Evolutionary conservation across 2,797 vertebrate genomes (phyloP).

Genomic region (Vipera latastei): DNA sequence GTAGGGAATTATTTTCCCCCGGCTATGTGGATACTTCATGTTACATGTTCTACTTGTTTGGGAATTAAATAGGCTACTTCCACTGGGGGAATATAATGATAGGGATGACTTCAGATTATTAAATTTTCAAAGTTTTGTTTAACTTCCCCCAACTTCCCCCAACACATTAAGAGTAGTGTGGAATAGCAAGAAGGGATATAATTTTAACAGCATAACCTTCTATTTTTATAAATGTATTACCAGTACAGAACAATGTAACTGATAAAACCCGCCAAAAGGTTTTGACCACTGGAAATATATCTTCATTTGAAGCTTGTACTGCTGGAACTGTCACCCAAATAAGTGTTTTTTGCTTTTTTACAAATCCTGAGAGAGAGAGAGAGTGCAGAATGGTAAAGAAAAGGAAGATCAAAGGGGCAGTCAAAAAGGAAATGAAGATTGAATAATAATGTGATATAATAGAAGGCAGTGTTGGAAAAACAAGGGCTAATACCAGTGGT

Average conservation of each 20-base stretch:
- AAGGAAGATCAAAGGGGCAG: not conserved
- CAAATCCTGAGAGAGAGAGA: not conserved
- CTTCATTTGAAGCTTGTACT: not conserved
- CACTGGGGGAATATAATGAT: conserved; percentile 18
- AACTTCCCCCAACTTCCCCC: conserved; percentile 24
- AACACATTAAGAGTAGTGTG: not conserved
- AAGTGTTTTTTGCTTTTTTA: not conserved
- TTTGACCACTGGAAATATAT: not conserved
- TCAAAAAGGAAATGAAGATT: not conserved
- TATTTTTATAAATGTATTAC: not conserved
- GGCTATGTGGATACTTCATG: conserved; percentile 22
- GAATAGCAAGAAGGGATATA: not conserved
- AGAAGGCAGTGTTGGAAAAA: not conserved
- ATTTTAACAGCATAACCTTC: not conserved
- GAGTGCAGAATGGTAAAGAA: not conserved
- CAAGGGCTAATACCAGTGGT: not conserved
- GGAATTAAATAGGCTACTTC: conserved; percentile 18
- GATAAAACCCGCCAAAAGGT: not conserved
- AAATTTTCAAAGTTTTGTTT: conserved; percentile 37
- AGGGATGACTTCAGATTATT: conserved; percentile 6
- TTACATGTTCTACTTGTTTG: not conserved
- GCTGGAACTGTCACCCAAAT: not conserved
- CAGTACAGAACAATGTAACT: not conserved
- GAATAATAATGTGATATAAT: not conserved
- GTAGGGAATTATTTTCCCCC: conserved; percentile 32